Base-by-base conservation (phyloP, 2,113 vertebrate genomes). In the Macroglossus sobrinus region DNA sequence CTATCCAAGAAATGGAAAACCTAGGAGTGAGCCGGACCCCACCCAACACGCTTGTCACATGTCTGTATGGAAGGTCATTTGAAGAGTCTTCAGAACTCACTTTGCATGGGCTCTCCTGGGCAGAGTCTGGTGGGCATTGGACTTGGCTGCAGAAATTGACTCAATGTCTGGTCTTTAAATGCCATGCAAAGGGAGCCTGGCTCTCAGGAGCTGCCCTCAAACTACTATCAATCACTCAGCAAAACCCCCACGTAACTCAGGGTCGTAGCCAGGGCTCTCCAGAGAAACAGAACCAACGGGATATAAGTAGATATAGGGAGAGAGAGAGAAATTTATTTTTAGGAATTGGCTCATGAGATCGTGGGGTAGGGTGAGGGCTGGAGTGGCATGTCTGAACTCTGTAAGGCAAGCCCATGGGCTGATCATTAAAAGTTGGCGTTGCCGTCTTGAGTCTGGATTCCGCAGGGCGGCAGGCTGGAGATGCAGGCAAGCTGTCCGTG, bases 151-250 rank as follows among this genome's bases (percentile, higher is more conserved):
- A 72, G 82, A 93, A 76, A 59, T 43, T 38, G 69, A 78, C 57
- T 78, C 91, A 72, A 40, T 45, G 47, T 59, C 24, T 61, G 33
- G 10, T 47, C 38, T 84, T 68, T 64, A 76, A 91, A 87, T 35
- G 40, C 11, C 22, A 16, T 28, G 16, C 18, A 15, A 61, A 91
- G 38, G 43, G 16, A 76, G 16, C 4, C 2, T 19, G 43, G 24
- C 26, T 74, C 57, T 84, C 38, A 28, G 90, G 50, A 66, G 35
- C 24, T 66, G 15, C 74, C 91, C 45, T 66, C 10, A 13, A 21
- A 82, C 68, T 2, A 2, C 0, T 2, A 50, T 84, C 69, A 47
- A 50, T 84, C 69, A 47, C 26, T 66, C 72, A 24, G 8, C 24
- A 66, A 72, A 72, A 53, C 10, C 40, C 43, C 28, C 21, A 64